These are phyloP conservation scores for Prosapia bicincta DNA, from an alignment of 2,888 invertebrate species.

Conservation along the genomic window DNA sequence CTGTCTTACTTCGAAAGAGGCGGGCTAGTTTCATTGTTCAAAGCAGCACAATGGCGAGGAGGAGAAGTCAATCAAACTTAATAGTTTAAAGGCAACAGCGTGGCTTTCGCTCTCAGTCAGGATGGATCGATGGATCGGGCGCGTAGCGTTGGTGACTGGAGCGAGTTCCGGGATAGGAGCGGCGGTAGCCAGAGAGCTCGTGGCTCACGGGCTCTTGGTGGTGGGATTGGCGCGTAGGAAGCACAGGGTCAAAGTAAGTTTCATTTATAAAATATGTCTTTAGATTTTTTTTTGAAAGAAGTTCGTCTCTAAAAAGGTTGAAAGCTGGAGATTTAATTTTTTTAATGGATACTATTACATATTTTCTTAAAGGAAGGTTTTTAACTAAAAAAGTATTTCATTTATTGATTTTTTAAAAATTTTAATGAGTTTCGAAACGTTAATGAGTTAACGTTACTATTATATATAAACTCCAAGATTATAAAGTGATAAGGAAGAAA, in stretches of 20 bases:
- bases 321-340: too few relatives aligned
- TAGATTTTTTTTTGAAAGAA: too few relatives aligned
- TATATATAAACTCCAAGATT: too few relatives aligned
- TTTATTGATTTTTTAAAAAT: too few relatives aligned
- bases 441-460: too few relatives aligned
- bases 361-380: too few relatives aligned
- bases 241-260: conserved; percentile 48
- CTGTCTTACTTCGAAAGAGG: background rate
- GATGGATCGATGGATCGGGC: conserved; percentile 41
- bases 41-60: background rate
- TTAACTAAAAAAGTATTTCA: too few relatives aligned
- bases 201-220: conserved; percentile 51
- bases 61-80: background rate
- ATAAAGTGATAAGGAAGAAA: too few relatives aligned
- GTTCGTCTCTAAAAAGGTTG: too few relatives aligned
- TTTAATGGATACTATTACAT: too few relatives aligned
- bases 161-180: conserved; percentile 51
- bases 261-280: too few relatives aligned
- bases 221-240: conserved; percentile 53
- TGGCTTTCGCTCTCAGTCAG: background rate
- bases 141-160: conserved; percentile 46
- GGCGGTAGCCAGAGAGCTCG: conserved; percentile 45
- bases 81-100: background rate
- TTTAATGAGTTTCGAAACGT: too few relatives aligned
- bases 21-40: conserved; percentile 3